Base-by-base conservation (phyloP, 2,797 vertebrate species). In the Enteromius trimaculatus region DNA sequence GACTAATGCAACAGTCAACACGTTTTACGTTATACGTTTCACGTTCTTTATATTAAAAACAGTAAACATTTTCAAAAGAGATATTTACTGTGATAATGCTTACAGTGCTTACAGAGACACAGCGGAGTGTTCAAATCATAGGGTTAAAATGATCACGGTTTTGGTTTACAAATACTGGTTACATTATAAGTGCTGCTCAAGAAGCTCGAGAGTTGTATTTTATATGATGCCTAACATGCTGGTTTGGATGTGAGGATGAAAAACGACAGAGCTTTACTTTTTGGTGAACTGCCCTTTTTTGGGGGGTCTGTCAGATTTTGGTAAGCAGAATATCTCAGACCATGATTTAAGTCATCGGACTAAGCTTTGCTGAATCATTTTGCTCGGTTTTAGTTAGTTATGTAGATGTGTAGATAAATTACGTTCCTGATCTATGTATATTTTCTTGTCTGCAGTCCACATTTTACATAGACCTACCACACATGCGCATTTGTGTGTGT, bases 401-500 rank as follows among this genome's bases (percentile, higher is more conserved):
- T 84, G 81, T 60, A 13, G 55, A 60, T 26, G 55, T 60, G 55
- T 86, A 86, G 75, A 85, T 66, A 84, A n/a, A 66, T 19, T 68
- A 81, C 76, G 70, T 81, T 85, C 72, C 77, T 80, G 42, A 80
- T 82, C 51, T 80, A 83, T 81, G 83, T 87, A 79, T 80, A 80
- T 86, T 76, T 78, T 34, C 23, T n/a, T 65, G 66, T 80, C 65
- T 79, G 58, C 55, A 23, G 72, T 72, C 74, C 70, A 70, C 77
- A 79, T 75, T 81, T 90, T 90, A 90, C 87, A 76, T 31, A 89
- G 13, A 34, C 64, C n/a, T 34, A 51, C 13, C 47, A 53, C 89
- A 89, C 87, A 89, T 86, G 90, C 87, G 87, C 90, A 88, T 84
- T 88, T 92, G 88, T 91, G 90, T 92, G 91, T 31, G 86, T 89